Conservation (phyloP, 2,113 vertebrate species). For the Passer domesticus region DNA sequence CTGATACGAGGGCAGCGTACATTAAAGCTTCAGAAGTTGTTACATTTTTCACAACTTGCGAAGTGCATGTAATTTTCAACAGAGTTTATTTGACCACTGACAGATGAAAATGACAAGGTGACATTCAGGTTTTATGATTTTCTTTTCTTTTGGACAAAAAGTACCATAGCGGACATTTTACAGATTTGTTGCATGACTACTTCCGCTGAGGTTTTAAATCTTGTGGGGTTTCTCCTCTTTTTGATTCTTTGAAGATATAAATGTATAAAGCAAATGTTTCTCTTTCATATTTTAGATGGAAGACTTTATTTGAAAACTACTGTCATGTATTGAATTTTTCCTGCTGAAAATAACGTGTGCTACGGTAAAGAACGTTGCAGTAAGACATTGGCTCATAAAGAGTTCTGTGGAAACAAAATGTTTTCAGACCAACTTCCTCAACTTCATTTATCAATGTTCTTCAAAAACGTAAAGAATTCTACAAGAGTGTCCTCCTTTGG, state of each 20-base stretch:
- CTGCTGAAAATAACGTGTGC: constrained; percentile 74
- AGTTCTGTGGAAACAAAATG: constrained; percentile 66
- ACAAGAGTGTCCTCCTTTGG: constrained; percentile 63
- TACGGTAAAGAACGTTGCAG: constrained; percentile 69
- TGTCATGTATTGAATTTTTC: constrained; percentile 94
- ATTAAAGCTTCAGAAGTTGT: constrained; percentile 37
- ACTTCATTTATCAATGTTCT: constrained; percentile 75
- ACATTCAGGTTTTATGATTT: neutral
- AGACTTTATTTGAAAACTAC: constrained; percentile 99
- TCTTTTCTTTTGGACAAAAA: neutral
- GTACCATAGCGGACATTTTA: neutral
- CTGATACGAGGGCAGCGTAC: constrained; percentile 38
- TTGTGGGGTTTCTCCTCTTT: neutral
- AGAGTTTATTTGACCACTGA: neutral
- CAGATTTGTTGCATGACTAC: neutral
- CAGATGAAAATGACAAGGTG: neutral
- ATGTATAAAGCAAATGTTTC: constrained; percentile 64
- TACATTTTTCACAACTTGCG: neutral
- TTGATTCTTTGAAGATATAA: neutral
- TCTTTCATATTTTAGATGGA: constrained; percentile 89
- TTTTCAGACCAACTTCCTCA: constrained; percentile 73
- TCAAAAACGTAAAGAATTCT: constrained; percentile 74
- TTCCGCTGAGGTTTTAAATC: neutral
- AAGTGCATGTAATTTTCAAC: neutral
- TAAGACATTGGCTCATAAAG: constrained; percentile 61